A percentile compares a stretch with the other conserved stretches of the same genome.
Conservation (phyloP, 2,113 vertebrate species). For the Dicerorhinus sumatrensis region DNA sequence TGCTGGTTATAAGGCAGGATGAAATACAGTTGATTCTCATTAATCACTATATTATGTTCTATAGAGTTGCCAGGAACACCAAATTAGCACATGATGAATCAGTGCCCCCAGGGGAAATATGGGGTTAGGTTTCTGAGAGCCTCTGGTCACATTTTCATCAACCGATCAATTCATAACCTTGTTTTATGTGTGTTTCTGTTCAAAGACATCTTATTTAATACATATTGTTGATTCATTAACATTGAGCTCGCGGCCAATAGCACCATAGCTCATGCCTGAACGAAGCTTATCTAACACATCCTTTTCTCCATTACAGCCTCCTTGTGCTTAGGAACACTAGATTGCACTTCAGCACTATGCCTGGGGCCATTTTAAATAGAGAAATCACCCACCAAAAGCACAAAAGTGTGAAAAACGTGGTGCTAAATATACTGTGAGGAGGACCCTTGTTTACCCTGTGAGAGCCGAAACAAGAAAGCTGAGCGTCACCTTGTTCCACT, state of each 20-base stretch:
- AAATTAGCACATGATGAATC: background rate
- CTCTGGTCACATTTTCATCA: background rate
- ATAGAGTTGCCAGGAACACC: background rate
- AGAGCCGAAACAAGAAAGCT: background rate
- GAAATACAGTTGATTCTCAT: background rate
- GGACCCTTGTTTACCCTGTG: background rate
- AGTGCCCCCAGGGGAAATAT: background rate
- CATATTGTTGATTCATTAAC: background rate
- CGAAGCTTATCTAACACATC: background rate
- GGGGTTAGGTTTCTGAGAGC: background rate
- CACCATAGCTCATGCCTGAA: background rate
- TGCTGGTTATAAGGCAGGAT: background rate
- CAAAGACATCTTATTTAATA: background rate
- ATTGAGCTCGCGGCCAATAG: background rate
- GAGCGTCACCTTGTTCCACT: rapidly evolving
- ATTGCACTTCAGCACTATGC: background rate
- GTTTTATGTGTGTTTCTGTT: constrained; percentile 42
- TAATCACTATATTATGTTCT: background rate
- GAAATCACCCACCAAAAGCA: background rate
- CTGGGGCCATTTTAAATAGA: background rate
- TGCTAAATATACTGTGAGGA: background rate
- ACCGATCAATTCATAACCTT: background rate
- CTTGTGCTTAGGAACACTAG: background rate
- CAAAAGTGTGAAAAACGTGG: background rate
- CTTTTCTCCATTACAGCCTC: background rate